Conservation (phyloP, 1,140 invertebrate species). For the Ectropis grisescens region DNA sequence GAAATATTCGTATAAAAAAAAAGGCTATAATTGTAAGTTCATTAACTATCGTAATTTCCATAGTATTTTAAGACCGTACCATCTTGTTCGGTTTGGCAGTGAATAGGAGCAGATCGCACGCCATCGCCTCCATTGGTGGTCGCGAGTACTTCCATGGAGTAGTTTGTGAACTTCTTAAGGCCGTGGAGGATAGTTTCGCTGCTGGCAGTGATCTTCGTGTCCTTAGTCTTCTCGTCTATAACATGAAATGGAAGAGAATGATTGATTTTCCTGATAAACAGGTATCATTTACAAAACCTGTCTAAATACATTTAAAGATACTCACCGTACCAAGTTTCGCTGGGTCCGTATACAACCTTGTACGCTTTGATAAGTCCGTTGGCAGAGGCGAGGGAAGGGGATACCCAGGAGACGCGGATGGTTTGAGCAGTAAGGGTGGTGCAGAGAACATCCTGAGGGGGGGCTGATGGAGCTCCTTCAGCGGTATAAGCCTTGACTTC, state of each 20-base stretch:
- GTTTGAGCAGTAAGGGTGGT: conserved; percentile 93
- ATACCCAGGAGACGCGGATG: conserved; percentile 93
- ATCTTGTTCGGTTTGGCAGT: conserved; percentile 96
- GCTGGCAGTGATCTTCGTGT: conserved; percentile 91
- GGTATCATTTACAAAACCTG: too few relatives aligned
- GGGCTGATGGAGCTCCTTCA: conserved; percentile 93
- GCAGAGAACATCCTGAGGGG: conserved; percentile 92
- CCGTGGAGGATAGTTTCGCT: conserved; percentile 94
- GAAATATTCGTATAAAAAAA: too few relatives aligned
- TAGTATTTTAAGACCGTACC: too few relatives aligned
- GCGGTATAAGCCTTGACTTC: conserved; percentile 92
- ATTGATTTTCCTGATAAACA: too few relatives aligned
- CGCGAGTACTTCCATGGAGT: conserved; percentile 95
- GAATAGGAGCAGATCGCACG: conserved; percentile 89
- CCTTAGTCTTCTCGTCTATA: conserved; percentile 90
- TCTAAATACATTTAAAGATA: conserved; percentile 30
- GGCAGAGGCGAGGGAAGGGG: conserved; percentile 88
- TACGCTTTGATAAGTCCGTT: conserved; percentile 97
- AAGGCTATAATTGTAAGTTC: too few relatives aligned
- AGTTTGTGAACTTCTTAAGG: conserved; percentile 96
- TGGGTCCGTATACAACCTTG: conserved; percentile 95
- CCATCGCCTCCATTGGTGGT: conserved; percentile 97
- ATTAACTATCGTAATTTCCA: too few relatives aligned
- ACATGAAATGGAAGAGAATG: too few relatives aligned
- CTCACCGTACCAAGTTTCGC: conserved; percentile 91